Percentiles rank a stretch among this genome's conserved stretches.
These are phyloP conservation scores for Microchirus variegatus DNA, from an alignment of 2,797 vertebrate species.

Conservation along the genomic window DNA sequence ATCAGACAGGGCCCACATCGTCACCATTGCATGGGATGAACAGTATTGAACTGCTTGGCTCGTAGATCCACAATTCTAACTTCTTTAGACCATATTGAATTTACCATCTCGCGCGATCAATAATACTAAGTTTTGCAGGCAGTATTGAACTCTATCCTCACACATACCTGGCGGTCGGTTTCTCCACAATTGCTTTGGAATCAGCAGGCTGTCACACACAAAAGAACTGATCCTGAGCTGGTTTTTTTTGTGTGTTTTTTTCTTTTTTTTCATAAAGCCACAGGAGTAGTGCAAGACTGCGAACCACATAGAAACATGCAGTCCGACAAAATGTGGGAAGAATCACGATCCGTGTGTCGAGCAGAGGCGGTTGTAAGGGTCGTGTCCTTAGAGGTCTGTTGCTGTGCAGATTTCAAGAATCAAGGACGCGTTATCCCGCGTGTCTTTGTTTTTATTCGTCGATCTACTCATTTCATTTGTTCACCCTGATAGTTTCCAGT, in stretches of 20 bases:
- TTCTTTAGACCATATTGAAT: constrained; percentile 88
- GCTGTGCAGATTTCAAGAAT: constrained; percentile 41
- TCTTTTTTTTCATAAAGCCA: constrained; percentile 53
- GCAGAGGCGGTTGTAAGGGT: constrained; percentile 31
- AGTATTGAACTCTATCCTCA: constrained; percentile 82
- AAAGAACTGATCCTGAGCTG: constrained; percentile 67
- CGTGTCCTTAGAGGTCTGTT: constrained; percentile 35
- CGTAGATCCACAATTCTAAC: constrained; percentile 86
- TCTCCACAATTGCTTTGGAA: constrained; percentile 78
- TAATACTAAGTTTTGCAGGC: constrained; percentile 86
- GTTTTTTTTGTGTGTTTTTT: constrained; percentile 44
- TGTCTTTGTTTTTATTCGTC: constrained; percentile 37
- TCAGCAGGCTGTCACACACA: constrained; percentile 71
- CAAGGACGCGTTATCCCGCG: constrained; percentile 20
- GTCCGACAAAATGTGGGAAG: constrained; percentile 54
- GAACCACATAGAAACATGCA: constrained; percentile 52
- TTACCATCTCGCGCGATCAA: constrained; percentile 83
- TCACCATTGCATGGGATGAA: constrained; percentile 81
- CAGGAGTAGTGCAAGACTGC: constrained; percentile 48
- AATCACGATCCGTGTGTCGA: constrained; percentile 30
- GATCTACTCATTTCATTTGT: constrained; percentile 52
- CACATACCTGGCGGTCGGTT: constrained; percentile 75
- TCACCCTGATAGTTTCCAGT: constrained; percentile 44
- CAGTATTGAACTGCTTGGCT: constrained; percentile 86
- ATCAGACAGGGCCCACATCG: constrained; percentile 85